Evolutionary conservation across 1,140 invertebrate genomes (phyloP), one percentile per base, ranked within the genome.

Genomic region (Brachionus sp.): DNA sequence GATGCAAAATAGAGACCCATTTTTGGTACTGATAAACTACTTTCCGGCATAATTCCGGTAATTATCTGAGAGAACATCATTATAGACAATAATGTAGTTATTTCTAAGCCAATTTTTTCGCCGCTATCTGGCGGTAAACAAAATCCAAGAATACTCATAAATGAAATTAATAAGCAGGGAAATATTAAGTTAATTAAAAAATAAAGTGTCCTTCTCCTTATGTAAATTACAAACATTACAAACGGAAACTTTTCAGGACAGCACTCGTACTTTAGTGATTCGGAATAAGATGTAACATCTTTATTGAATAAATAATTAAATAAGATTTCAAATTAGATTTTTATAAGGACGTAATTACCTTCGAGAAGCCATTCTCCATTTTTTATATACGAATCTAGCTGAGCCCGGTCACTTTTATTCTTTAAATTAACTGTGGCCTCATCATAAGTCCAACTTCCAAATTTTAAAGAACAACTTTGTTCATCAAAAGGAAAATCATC

Each of bases 1-100:
- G 95, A 98, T 90, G 97, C 98, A 92, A 99, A 99, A 91, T 99
- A 99, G 84, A 97, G 57, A 16, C 95, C 96, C 94, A 98, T 95
- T 89, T 98, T 92, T 89, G 96, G 95, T 89, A 98, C 93, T 88
- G 96, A 95, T 89, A 98, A 95, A 89, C 95, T 96, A 88, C 95
- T 97, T 91, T 95, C 94, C 89, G 96, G 97, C 92, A 97, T 95
- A 89, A 95, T 94, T 91, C 96, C 94, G 2, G 88, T 87, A 37
- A 89, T 88, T 80, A 89, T 85, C 64, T 88, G 84, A 66, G 88
- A 84, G 68, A 89, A 89, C 44, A 89, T 87, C 82, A 87, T 88
- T 82, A 89, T 85, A 0, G 88, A 89, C 19, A 89, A 85, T n/a
- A 89, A 84, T 29, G 88, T 90, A 7, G 90, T 98, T 89, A 98